Evolutionary conservation across 2,797 vertebrate genomes (phyloP).

Genomic region (Sebastes wilsoni): DNA sequence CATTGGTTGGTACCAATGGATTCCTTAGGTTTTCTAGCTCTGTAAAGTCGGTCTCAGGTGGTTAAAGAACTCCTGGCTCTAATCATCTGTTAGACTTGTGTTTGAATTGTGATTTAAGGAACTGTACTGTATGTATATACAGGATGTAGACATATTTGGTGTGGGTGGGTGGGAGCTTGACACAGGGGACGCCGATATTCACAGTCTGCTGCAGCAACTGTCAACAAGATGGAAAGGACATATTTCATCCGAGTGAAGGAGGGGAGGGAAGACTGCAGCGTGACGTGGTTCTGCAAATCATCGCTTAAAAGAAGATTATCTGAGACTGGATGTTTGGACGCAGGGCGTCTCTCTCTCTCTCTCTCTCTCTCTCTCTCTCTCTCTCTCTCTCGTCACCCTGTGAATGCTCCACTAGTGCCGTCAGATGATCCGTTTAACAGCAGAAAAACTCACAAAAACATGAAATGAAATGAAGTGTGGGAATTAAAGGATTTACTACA

Average conservation of each 20-base stretch:
- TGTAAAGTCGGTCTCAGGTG: too few species aligned
- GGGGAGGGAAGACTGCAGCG: not conserved
- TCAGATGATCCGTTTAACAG: not conserved
- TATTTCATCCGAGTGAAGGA: not conserved
- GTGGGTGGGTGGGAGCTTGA: not conserved
- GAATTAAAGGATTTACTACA: not conserved
- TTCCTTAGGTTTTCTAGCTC: too few species aligned
- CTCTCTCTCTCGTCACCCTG: not conserved
- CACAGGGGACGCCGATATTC: not conserved
- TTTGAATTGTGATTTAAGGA: not conserved
- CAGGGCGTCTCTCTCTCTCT: too few species aligned
- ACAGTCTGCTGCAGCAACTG: constrained; percentile 10
- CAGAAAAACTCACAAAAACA: not conserved
- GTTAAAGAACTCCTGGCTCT: too few species aligned
- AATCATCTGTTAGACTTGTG: too few species aligned
- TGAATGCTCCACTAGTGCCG: too few species aligned
- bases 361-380: too few species aligned
- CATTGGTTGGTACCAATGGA: too few species aligned
- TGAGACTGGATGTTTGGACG: not conserved
- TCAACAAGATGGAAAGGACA: constrained; percentile 8
- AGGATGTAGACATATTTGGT: not conserved
- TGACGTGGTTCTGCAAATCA: not conserved
- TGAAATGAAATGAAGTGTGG: not conserved
- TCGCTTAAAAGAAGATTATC: not conserved
- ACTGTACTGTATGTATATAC: not conserved